These are phyloP conservation scores for Brachyptera putata DNA, from an alignment of 2,888 invertebrate genomes.

Conservation along the genomic window DNA sequence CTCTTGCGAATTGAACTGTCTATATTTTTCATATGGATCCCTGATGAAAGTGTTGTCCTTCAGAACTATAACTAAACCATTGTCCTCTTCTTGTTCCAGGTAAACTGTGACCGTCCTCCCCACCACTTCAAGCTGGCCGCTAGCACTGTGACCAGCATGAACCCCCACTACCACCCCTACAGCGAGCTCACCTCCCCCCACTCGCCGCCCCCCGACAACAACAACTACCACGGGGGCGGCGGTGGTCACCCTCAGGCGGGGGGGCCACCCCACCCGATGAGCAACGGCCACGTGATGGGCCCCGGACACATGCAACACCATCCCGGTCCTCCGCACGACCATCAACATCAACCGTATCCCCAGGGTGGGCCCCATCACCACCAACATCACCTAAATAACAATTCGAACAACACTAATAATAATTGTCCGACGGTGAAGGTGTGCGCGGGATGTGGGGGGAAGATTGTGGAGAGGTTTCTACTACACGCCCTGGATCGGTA, in stretches of 20 bases:
- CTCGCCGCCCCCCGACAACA: conserved; percentile 62
- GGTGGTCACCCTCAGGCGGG: conserved; percentile 43
- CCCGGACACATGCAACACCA: conserved; percentile 10
- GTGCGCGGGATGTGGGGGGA: conserved; percentile 89
- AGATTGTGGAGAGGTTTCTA: conserved; percentile 87
- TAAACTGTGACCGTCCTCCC: conserved; percentile 24
- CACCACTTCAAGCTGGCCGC: conserved; percentile 79
- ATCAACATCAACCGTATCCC: conserved; percentile 22
- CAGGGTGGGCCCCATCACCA: conserved; percentile 20
- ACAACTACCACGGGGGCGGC: conserved; percentile 62
- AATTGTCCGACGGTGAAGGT: conserved; percentile 54
- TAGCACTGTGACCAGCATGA: conserved; percentile 79
- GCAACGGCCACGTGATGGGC: conserved; percentile 34
- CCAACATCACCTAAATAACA: conserved; percentile 22
- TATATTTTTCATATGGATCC: too few species aligned
- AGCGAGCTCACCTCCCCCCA: conserved; percentile 75
- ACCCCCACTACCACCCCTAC: conserved; percentile 86
- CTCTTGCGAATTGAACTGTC: too few species aligned
- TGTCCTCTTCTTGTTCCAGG: conserved; percentile 16
- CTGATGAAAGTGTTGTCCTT: too few species aligned
- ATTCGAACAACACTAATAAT: conserved; percentile 30
- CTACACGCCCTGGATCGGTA: conserved; percentile 89
- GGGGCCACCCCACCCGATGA: conserved; percentile 36
- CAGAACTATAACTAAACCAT: not conserved
- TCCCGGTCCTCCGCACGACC: conserved; percentile 19